Evolutionary conservation across 2,113 vertebrate genomes (phyloP).

Genomic region (Psittacara wagleri): DNA sequence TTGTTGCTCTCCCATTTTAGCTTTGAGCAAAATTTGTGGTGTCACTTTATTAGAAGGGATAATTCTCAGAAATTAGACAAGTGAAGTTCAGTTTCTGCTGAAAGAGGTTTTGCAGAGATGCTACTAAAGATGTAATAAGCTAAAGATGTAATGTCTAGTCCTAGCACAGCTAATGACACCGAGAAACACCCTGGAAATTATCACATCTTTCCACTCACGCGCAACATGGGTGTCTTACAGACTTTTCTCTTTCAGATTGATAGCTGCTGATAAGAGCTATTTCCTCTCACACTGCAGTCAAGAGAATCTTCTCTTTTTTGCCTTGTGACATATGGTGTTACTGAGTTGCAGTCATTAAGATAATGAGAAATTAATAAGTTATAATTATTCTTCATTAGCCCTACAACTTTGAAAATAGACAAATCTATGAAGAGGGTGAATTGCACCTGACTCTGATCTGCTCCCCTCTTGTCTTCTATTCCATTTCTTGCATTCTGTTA

Average conservation of each 20-base stretch:
- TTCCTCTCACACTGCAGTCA: not conserved
- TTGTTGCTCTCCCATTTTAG: not conserved
- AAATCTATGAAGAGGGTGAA: not conserved
- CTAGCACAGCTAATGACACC: fast-evolving
- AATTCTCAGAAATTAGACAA: not conserved
- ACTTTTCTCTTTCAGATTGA: not conserved
- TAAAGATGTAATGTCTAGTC: not conserved
- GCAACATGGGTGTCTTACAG: not conserved
- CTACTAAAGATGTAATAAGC: not conserved
- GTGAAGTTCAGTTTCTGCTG: not conserved
- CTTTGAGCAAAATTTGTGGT: not conserved
- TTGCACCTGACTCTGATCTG: not conserved
- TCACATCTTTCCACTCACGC: not conserved
- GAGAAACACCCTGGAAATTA: not conserved
- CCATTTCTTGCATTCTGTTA: not conserved
- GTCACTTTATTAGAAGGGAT: not conserved
- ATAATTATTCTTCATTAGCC: conserved; percentile 6
- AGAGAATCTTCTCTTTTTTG: not conserved
- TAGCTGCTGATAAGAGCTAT: not conserved
- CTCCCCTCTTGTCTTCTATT: not conserved
- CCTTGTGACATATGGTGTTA: not conserved
- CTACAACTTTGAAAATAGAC: not conserved
- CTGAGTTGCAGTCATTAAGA: not conserved
- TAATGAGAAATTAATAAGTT: not conserved
- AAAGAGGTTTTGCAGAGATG: not conserved